Conservation (phyloP, 2,888 invertebrate genomes). For the Sericinus montela region DNA sequence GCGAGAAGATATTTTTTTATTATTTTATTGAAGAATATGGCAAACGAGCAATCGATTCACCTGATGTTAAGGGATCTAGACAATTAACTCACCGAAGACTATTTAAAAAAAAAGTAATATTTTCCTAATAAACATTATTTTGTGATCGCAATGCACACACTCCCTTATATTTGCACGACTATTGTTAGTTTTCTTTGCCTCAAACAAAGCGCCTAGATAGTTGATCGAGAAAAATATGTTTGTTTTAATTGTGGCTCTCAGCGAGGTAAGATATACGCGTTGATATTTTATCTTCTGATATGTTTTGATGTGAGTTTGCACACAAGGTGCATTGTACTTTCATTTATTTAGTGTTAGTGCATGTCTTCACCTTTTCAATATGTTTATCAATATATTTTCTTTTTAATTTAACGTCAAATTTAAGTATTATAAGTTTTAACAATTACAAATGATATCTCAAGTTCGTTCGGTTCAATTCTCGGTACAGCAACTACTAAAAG, state of each 20-base stretch:
- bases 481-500: too few relatives aligned
- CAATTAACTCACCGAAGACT: too few relatives aligned
- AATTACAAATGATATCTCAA: too few relatives aligned
- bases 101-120: too few relatives aligned
- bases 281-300: constrained; percentile 7
- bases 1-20: too few relatives aligned
- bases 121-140: background rate
- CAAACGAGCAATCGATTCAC: too few relatives aligned
- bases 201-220: constrained; percentile 20
- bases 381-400: background rate
- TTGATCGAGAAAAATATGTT: constrained; percentile 19
- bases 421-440: too few relatives aligned
- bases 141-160: constrained; percentile 6
- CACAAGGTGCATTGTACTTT: background rate
- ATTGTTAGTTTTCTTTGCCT: constrained; percentile 61
- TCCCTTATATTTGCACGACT: constrained; percentile 55
- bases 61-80: too few relatives aligned
- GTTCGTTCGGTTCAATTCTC: too few relatives aligned
- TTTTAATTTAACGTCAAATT: background rate
- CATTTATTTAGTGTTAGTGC: too few relatives aligned
- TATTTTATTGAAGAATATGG: too few relatives aligned
- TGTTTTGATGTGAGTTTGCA: background rate
- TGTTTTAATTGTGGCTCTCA: constrained; percentile 24
- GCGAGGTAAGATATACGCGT: constrained; percentile 10
- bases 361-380: background rate